Percentiles rank a stretch among this genome's conserved stretches.
phyloP scores from a whole-genome alignment of 2,113 vertebrate genomes.

The Myiagra hebetior region DNA sequence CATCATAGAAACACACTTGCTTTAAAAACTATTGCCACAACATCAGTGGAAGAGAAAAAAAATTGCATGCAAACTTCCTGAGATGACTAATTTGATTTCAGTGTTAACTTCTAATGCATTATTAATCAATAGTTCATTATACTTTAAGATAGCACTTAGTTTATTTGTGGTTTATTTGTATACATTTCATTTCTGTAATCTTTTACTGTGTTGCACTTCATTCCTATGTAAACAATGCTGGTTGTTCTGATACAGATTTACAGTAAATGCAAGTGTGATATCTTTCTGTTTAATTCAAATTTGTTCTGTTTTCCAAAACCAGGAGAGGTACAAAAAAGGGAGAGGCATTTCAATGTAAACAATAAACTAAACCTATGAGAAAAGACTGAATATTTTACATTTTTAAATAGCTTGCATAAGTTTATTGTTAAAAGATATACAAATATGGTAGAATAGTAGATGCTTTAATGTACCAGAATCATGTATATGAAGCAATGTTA shows the following conservation, averaged over 20 bases:
- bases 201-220: conserved; percentile 54
- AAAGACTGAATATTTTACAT: neutral
- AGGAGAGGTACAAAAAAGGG: neutral
- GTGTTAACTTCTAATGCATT: conserved; percentile 73
- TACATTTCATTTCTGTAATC: conserved; percentile 66
- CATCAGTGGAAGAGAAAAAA: conserved; percentile 57
- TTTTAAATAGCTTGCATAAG: neutral
- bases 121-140: conserved; percentile 77
- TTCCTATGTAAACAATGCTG: conserved; percentile 59
- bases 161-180: conserved; percentile 74
- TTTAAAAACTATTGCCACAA: conserved; percentile 64
- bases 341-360: neutral
- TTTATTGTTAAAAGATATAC: neutral
- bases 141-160: conserved; percentile 67
- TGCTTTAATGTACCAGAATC: neutral
- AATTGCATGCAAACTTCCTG: conserved; percentile 51
- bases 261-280: neutral
- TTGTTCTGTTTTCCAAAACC: neutral
- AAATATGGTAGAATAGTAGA: neutral
- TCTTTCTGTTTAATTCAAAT: neutral
- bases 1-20: conserved; percentile 52
- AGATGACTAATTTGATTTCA: conserved; percentile 74
- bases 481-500: neutral
- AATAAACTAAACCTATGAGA: neutral
- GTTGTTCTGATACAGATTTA: neutral